Base-by-base conservation (phyloP, 2,797 vertebrate species). In the Peromyscus aztecus region DNA sequence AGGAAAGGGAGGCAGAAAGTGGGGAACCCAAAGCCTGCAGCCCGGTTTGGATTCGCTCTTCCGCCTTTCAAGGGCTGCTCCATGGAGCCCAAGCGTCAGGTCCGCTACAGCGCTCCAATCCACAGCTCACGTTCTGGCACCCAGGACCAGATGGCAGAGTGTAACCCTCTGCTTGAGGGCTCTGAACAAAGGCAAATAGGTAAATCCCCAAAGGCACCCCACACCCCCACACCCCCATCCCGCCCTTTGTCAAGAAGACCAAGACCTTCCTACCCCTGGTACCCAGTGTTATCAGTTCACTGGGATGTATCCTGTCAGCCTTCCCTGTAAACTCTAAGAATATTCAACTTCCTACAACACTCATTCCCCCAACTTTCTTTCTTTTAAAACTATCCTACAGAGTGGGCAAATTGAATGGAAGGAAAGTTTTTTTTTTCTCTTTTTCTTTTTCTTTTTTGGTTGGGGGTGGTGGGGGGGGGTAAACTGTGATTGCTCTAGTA, bases 51-150 rank as follows among this genome's bases (percentile, higher is more conserved):
- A 37, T 78, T 91, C 37, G 49, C 6, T 59, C 46, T 0, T 73
- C 4, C 0, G 24, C 27, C 17, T 43, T 80, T 49, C 6, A 6
- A 21, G 27, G 29, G 29, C 69, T 9, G 24, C 31, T 24, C 24
- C 1, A 16, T 1, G 57, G 31, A 27, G 23, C 1, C 2, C 6
- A 2, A 5, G 24, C 34, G 23, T 11, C 31, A 19, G 23, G 13
- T 0, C 2, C 0, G 12, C 24, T 31, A 29, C 13, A 16, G 14
- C 24, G 52, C 43, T 49, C 21, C 12, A 13, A 34, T 49, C 85
- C 52, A 5, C 3, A 76, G 17, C 0, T 1, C 4, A 3, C 21
- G 69, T 29, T 16, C 29, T 3, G 19, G 52, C 4, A 27, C 59
- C 31, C 17, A 17, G 23, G 16, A 37, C 29, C 19, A 19, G 29